Evolutionary conservation across 1,140 invertebrate species (phyloP).

Genomic region (Drosophila bocqueti): DNA sequence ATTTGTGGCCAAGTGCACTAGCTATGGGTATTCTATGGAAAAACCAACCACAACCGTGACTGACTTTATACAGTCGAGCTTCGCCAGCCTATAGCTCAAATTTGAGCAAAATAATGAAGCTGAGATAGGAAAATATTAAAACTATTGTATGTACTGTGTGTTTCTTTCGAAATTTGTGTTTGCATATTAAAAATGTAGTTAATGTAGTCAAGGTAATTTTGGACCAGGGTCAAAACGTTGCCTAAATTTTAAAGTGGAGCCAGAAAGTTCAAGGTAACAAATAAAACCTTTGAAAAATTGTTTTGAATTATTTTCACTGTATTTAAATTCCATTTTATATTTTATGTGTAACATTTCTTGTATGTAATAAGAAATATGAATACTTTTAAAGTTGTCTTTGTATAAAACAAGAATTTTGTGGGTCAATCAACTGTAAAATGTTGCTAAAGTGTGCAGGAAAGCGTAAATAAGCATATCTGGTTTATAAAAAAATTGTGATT

Average conservation of each 20-base stretch:
- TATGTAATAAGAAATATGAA: neutral
- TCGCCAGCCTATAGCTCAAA: neutral
- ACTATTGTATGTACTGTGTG: neutral
- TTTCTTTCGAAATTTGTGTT: neutral
- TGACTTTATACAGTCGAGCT: slow-evolving; percentile 13
- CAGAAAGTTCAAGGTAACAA: neutral
- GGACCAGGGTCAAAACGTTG: slow-evolving; percentile 7
- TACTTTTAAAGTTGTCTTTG: neutral
- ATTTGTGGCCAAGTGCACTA: slow-evolving; percentile 48
- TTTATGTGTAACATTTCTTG: neutral
- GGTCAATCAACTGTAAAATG: neutral
- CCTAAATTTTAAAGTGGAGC: neutral
- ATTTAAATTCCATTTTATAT: neutral
- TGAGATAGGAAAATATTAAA: neutral
- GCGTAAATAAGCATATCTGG: neutral
- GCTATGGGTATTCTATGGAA: slow-evolving; percentile 27
- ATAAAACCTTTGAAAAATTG: neutral
- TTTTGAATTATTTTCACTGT: neutral
- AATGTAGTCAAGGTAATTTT: neutral
- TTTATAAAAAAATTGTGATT: neutral
- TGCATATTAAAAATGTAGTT: slow-evolving; percentile 10
- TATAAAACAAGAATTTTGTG: neutral
- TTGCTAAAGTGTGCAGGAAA: neutral
- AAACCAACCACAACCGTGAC: slow-evolving; percentile 27
- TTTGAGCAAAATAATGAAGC: no score